Evolutionary conservation across 30 jellyfish, hydroid and myxozoan species (phyloP).

Genomic region (Calvadosia cruxmelitensis): DNA sequence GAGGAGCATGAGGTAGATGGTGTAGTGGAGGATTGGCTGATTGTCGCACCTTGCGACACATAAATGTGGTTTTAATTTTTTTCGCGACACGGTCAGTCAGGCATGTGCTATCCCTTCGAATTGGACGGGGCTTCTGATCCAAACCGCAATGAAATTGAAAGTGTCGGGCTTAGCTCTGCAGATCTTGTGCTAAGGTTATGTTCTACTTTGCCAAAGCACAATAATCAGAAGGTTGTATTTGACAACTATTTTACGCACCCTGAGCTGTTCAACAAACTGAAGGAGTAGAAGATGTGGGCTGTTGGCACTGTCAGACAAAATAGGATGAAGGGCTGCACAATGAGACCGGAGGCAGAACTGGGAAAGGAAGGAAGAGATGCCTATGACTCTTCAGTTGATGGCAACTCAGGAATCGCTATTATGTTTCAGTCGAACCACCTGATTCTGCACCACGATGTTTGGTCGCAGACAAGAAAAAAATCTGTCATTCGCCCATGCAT

Average conservation of each 20-base stretch:
- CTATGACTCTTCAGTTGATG: conserved; percentile 29
- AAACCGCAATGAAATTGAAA: conserved; percentile 1
- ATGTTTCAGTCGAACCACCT: conserved; percentile 21
- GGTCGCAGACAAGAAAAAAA: not conserved
- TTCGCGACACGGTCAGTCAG: conserved; percentile 18
- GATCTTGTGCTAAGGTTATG: conserved; percentile 38
- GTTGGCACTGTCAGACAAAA: conserved; percentile 37
- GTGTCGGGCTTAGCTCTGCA: conserved; percentile 17
- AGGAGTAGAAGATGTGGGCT: conserved; percentile 28
- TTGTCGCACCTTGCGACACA: conserved; percentile 26
- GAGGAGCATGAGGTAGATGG: too few relatives aligned
- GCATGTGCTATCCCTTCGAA: conserved; percentile 29
- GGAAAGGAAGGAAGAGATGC: conserved; percentile 34
- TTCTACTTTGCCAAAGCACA: conserved; percentile 20
- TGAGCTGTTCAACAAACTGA: conserved; percentile 29
- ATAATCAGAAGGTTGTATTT: conserved; percentile 27
- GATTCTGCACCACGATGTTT: conserved; percentile 24
- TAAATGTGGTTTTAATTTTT: conserved; percentile 34
- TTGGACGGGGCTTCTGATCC: conserved; percentile 42
- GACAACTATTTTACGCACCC: conserved; percentile 36
- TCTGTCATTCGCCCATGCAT: conserved; percentile 22
- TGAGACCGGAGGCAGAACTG: too few relatives aligned
- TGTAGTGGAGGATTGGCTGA: conserved; percentile 13
- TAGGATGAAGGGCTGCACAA: conserved; percentile 29
- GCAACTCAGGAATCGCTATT: conserved; percentile 36